phyloP scores from a whole-genome alignment of 1,140 invertebrate species.

The Cydia strobilella region DNA sequence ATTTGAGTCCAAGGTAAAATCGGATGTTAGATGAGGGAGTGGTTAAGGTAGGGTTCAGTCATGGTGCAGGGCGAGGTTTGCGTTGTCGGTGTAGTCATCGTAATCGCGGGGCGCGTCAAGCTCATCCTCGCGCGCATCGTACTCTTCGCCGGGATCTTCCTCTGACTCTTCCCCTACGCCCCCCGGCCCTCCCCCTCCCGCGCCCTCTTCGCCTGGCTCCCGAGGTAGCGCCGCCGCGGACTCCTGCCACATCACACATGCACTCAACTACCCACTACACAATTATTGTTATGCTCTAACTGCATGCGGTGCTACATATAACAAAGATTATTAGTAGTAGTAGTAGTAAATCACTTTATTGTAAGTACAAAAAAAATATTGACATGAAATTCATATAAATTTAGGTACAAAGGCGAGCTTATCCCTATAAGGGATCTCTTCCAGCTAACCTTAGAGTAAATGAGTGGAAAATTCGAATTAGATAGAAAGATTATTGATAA shows the following conservation, averaged over 20 bases:
- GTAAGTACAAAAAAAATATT: too few species aligned
- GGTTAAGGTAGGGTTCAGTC: constrained; percentile 49
- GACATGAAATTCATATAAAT: too few species aligned
- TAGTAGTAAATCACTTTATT: too few species aligned
- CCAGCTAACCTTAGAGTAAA: too few species aligned
- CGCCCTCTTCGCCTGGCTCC: constrained; percentile 41
- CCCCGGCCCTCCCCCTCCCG: constrained; percentile 41
- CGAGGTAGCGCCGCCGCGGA: constrained; percentile 62
- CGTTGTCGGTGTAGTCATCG: constrained; percentile 81
- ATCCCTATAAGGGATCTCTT: too few species aligned
- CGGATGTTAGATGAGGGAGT: background rate
- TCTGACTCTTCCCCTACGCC: constrained; percentile 61
- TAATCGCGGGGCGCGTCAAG: constrained; percentile 76
- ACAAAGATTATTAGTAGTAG: background rate
- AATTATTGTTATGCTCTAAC: background rate
- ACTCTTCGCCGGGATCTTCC: constrained; percentile 71
- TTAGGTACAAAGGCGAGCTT: too few species aligned
- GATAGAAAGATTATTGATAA: too few species aligned
- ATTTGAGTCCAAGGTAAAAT: background rate
- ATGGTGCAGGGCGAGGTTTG: constrained; percentile 56
- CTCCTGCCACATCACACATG: constrained; percentile 47
- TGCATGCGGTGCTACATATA: background rate
- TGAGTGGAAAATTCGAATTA: too few species aligned
- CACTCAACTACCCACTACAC: constrained; percentile 36
- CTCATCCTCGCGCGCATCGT: constrained; percentile 78